Percentiles rank a stretch among this genome's conserved stretches.
Conservation (phyloP, 2,113 vertebrate species). For the Malurus alboscapulatus region DNA sequence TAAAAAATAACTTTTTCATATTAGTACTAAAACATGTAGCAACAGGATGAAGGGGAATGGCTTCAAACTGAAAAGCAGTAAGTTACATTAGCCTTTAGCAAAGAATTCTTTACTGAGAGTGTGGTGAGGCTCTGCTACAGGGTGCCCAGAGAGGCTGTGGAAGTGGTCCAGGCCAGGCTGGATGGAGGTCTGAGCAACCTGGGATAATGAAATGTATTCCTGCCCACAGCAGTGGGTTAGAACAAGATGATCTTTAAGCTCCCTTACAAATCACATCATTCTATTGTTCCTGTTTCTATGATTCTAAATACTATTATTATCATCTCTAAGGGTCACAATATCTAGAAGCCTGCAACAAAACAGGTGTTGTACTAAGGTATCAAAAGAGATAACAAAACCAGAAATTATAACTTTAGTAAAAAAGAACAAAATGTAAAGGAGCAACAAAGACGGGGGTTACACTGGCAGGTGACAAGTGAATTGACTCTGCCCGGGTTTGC, state of each 20-base stretch:
- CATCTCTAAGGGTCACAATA: neutral
- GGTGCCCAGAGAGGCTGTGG: neutral
- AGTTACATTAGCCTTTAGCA: neutral
- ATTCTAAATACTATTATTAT: neutral
- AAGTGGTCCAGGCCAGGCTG: neutral
- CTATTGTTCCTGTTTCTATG: neutral
- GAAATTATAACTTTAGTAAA: neutral
- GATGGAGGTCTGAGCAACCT: neutral
- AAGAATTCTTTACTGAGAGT: neutral
- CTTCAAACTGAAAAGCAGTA: neutral
- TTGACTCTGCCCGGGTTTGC: neutral
- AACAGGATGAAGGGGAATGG: neutral
- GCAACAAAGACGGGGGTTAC: neutral
- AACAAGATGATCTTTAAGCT: neutral
- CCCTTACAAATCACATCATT: neutral
- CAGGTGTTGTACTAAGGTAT: neutral
- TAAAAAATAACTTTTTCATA: neutral
- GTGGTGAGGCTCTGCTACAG: neutral
- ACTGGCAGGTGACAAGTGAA: neutral
- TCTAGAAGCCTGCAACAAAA: neutral
- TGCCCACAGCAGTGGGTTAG: fast-evolving
- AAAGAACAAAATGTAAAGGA: neutral
- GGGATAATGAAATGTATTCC: too few relatives aligned
- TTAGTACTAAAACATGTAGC: neutral
- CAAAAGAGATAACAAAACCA: neutral